Evolutionary conservation across 2,113 vertebrate genomes (phyloP).

Genomic region (Arizona elegans): DNA sequence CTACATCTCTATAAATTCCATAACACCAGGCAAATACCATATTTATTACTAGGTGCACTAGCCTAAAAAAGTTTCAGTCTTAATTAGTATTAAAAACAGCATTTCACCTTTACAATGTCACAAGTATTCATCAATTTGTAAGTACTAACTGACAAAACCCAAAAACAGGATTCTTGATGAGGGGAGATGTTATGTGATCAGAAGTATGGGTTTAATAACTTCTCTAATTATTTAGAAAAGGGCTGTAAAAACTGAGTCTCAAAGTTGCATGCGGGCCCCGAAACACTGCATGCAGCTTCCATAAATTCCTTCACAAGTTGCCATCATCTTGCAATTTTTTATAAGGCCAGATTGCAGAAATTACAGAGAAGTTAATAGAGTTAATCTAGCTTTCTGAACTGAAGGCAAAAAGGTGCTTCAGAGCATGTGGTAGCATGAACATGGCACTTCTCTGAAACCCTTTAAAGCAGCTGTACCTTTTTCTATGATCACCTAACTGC

Average conservation of each 20-base stretch:
- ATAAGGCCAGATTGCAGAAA: background rate
- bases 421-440: background rate
- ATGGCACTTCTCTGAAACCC: background rate
- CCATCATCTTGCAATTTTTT: background rate
- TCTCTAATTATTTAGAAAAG: background rate
- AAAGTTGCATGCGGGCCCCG: background rate
- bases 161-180: background rate
- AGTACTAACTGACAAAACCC: background rate
- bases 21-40: too few species aligned
- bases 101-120: background rate
- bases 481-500: background rate
- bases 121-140: background rate
- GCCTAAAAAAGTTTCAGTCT: background rate
- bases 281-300: background rate
- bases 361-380: background rate
- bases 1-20: background rate
- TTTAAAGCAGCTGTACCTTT: background rate
- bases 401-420: background rate
- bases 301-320: background rate
- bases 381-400: background rate
- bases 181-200: background rate
- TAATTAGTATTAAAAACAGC: background rate
- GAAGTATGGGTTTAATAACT: background rate
- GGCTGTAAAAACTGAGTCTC: background rate
- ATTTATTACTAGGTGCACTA: background rate